A percentile compares a stretch with the other conserved stretches of the same genome.
phyloP scores from a whole-genome alignment of 1,140 invertebrate genomes.

The Drosophila albomicans region DNA sequence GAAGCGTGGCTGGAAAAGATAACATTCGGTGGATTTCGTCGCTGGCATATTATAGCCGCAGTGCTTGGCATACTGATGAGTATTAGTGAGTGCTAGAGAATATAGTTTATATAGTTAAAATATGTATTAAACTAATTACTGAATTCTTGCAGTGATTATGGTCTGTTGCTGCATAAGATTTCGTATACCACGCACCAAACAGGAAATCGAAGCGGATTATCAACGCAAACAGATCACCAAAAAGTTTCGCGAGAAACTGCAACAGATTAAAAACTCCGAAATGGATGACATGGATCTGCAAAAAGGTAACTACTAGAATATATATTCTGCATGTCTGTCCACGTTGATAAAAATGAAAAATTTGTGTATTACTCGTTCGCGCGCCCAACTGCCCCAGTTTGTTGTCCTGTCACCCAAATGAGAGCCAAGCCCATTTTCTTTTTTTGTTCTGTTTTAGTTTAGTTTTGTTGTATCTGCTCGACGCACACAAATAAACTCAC shows the following conservation, averaged over 20 bases:
- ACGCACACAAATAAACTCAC: slow-evolving; percentile 39
- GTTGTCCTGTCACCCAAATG: slow-evolving; percentile 58
- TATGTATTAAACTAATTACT: background rate
- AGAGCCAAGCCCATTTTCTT: slow-evolving; percentile 68
- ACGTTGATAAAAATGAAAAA: slow-evolving; percentile 17
- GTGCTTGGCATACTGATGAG: slow-evolving; percentile 86
- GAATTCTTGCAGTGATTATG: slow-evolving; percentile 87
- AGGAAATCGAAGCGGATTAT: slow-evolving; percentile 96
- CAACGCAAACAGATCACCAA: slow-evolving; percentile 92
- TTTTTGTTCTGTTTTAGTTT: slow-evolving; percentile 33
- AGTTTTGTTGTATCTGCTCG: slow-evolving; percentile 29
- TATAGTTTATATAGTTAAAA: background rate
- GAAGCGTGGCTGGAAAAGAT: slow-evolving; percentile 87
- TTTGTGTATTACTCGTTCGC: slow-evolving; percentile 47
- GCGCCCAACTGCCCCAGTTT: slow-evolving; percentile 55
- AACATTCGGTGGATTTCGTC: slow-evolving; percentile 86
- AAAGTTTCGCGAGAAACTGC: slow-evolving; percentile 92
- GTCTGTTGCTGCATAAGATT: slow-evolving; percentile 94
- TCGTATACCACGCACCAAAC: slow-evolving; percentile 95
- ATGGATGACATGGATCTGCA: slow-evolving; percentile 93
- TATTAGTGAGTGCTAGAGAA: slow-evolving; percentile 53
- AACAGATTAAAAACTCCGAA: slow-evolving; percentile 92
- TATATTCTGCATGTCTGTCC: background rate
- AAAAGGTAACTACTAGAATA: slow-evolving; percentile 87
- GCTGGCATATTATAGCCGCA: slow-evolving; percentile 89